Conservation (phyloP, 2,113 vertebrate species). For the Varanus salvator region DNA sequence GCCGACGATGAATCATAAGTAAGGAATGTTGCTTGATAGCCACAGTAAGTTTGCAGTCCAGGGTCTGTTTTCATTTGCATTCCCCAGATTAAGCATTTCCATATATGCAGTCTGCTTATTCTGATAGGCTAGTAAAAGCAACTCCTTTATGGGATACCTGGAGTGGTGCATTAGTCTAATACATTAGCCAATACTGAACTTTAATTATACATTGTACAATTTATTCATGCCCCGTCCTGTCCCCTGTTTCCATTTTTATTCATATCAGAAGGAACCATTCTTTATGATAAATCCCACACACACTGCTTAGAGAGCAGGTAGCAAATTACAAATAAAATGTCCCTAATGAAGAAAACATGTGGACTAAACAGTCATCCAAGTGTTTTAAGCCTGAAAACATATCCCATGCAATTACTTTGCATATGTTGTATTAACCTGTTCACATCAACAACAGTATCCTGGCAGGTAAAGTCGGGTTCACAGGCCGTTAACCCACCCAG, state of each 20-base stretch:
- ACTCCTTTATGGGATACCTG: constrained; percentile 7
- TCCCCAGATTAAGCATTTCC: constrained; percentile 47
- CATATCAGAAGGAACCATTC: not conserved
- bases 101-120: constrained; percentile 22
- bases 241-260: not conserved
- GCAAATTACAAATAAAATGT: not conserved
- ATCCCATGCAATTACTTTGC: not conserved
- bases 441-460: not conserved
- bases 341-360: not conserved
- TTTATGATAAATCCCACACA: not conserved
- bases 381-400: not conserved
- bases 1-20: constrained; percentile 56
- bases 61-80: not conserved
- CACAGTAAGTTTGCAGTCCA: constrained; percentile 13
- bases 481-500: not conserved
- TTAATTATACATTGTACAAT: not conserved
- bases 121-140: constrained; percentile 34
- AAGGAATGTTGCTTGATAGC: constrained; percentile 65
- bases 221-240: not conserved
- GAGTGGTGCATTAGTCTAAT: not conserved
- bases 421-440: not conserved
- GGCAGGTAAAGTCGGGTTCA: not conserved
- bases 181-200: not conserved
- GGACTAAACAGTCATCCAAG: not conserved
- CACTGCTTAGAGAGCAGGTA: not conserved